Evolutionary conservation across 2,113 vertebrate species (phyloP).

Genomic region (Aviceda subcristata): DNA sequence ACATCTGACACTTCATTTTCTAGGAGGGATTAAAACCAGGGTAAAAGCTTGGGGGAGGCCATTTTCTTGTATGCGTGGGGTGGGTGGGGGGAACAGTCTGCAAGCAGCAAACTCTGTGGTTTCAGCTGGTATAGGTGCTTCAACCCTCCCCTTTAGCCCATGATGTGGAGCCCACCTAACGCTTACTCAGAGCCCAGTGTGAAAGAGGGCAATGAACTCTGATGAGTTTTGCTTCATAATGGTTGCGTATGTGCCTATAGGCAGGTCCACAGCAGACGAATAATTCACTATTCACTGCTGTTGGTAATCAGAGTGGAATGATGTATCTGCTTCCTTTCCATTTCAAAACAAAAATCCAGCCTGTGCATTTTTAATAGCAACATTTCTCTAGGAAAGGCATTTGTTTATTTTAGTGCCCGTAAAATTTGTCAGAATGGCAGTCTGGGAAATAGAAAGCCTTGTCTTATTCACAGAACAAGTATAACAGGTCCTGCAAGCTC

Average conservation of each 20-base stretch:
- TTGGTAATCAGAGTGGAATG: not conserved
- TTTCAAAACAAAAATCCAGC: not conserved
- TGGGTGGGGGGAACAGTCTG: not conserved
- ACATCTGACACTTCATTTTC: not conserved
- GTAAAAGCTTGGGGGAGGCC: not conserved
- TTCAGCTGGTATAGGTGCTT: not conserved
- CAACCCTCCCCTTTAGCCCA: rapidly evolving
- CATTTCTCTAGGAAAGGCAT: slow-evolving; percentile 26
- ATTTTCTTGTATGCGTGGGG: rapidly evolving
- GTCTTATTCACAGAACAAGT: slow-evolving; percentile 15
- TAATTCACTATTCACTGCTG: not conserved
- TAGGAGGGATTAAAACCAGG: not conserved
- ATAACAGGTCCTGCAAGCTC: slow-evolving; percentile 28
- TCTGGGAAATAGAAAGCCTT: slow-evolving; percentile 18
- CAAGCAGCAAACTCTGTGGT: not conserved
- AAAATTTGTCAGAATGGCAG: not conserved
- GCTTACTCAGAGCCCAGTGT: not conserved
- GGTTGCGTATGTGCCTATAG: not conserved
- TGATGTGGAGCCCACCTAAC: not conserved
- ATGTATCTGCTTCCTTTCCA: not conserved
- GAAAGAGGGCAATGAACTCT: not conserved
- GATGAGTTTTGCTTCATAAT: not conserved
- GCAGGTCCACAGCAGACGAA: not conserved
- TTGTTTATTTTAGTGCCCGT: slow-evolving; percentile 33
- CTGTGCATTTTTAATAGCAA: not conserved